A percentile compares a stretch with the other conserved stretches of the same genome.
These are phyloP conservation scores for Proales similis DNA, from an alignment of 1,140 invertebrate genomes.

Conservation along the genomic window DNA sequence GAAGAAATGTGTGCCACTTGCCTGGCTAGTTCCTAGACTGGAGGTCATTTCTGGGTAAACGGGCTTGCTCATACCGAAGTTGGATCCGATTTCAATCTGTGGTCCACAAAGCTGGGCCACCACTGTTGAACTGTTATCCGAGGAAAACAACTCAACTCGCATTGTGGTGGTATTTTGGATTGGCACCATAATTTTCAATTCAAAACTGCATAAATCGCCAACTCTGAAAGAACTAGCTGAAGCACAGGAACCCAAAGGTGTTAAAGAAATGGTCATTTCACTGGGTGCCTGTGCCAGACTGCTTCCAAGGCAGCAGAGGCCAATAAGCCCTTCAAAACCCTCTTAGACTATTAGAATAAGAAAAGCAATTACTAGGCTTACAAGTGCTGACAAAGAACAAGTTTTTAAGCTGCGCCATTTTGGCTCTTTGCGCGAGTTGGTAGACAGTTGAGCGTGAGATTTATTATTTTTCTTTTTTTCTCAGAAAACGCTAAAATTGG, in stretches of 20 bases:
- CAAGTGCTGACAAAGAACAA: too few relatives aligned
- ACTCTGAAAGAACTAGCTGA: conserved; percentile 2
- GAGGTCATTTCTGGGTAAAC: conserved; percentile 33
- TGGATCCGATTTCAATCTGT: conserved; percentile 40
- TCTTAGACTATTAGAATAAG: too few relatives aligned
- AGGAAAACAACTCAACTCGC: conserved; percentile 48
- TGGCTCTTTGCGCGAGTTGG: too few relatives aligned
- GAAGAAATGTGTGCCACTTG: conserved; percentile 11
- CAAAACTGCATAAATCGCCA: conserved; percentile 17
- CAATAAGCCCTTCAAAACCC: too few relatives aligned
- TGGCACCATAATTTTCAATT: conserved; percentile 38
- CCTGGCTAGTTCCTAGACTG: conserved; percentile 30
- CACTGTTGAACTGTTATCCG: conserved; percentile 45
- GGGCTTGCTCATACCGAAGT: conserved; percentile 37
- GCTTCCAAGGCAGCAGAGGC: too few relatives aligned
- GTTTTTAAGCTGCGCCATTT: too few relatives aligned
- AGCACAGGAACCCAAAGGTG: conserved; percentile 1
- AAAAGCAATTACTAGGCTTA: too few relatives aligned
- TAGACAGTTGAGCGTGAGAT: too few relatives aligned
- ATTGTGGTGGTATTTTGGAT: conserved; percentile 41
- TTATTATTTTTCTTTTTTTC: too few relatives aligned
- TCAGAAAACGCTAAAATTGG: too few relatives aligned
- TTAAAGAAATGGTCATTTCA: conserved; percentile 1
- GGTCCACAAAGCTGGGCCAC: conserved; percentile 48
- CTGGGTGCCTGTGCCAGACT: not conserved